These are phyloP conservation scores for Bolborhynchus lineola DNA, from an alignment of 2,113 vertebrate genomes.

Conservation along the genomic window DNA sequence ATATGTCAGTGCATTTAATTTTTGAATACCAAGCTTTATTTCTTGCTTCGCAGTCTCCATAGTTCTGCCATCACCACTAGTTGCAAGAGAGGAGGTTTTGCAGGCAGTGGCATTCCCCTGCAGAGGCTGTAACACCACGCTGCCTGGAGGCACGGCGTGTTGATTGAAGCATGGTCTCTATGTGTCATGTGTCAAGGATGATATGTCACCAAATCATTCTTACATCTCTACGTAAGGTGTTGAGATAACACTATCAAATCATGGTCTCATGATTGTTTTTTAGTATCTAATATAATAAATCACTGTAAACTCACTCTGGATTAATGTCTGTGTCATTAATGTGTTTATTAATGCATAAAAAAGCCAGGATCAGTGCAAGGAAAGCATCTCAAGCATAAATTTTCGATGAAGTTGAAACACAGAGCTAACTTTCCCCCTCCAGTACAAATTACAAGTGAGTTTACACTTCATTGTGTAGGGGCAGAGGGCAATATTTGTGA, in stretches of 20 bases:
- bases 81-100: background rate
- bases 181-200: conserved; percentile 68
- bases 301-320: background rate
- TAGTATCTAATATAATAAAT: background rate
- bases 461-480: background rate
- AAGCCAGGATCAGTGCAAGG: background rate
- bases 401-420: background rate
- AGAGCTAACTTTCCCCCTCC: background rate
- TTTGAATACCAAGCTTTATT: background rate
- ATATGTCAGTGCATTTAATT: background rate
- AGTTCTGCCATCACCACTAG: background rate
- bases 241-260: conserved; percentile 26
- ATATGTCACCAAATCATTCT: conserved; percentile 68
- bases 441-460: background rate
- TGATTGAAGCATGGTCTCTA: conserved; percentile 66
- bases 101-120: background rate
- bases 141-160: conserved; percentile 33
- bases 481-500: background rate
- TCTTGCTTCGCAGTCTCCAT: background rate
- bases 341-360: background rate
- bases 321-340: background rate
- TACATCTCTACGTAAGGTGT: conserved; percentile 26
- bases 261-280: background rate
- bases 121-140: background rate
- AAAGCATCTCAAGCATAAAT: background rate